Conservation (phyloP, 2,888 invertebrate species). For the Quadroppia sp. region DNA sequence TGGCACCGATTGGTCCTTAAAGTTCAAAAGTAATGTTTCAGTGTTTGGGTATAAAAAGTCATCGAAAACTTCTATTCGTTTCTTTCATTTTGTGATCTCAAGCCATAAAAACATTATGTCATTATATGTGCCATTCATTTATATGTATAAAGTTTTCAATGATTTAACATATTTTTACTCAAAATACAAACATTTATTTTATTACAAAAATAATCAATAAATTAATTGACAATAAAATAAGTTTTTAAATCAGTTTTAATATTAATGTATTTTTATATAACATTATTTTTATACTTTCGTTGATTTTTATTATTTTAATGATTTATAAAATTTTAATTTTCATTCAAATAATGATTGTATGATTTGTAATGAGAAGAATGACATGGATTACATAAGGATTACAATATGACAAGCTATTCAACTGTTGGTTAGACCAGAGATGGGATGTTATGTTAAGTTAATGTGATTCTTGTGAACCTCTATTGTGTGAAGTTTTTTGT, state of each 20-base stretch:
- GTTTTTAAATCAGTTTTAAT: too few relatives aligned
- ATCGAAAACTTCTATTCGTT: neutral
- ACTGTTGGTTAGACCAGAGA: neutral
- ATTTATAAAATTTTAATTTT: too few relatives aligned
- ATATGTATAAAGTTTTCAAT: too few relatives aligned
- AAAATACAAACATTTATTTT: too few relatives aligned
- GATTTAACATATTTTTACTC: too few relatives aligned
- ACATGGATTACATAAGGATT: neutral
- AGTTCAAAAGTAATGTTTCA: neutral
- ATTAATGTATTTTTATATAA: too few relatives aligned
- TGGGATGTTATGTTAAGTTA: neutral
- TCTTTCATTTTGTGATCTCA: slow-evolving; percentile 7
- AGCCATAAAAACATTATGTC: too few relatives aligned
- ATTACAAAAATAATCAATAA: too few relatives aligned
- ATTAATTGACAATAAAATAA: too few relatives aligned
- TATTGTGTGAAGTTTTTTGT: neutral
- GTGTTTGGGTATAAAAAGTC: slow-evolving; percentile 17
- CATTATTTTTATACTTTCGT: too few relatives aligned
- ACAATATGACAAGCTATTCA: neutral
- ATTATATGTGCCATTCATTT: neutral
- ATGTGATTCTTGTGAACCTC: neutral
- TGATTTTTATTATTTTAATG: too few relatives aligned
- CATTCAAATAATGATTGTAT: neutral
- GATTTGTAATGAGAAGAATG: neutral
- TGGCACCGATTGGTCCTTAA: slow-evolving; percentile 10